These are phyloP conservation scores for Hyaena hyaena DNA, from an alignment of 2,113 vertebrate genomes.

Conservation along the genomic window DNA sequence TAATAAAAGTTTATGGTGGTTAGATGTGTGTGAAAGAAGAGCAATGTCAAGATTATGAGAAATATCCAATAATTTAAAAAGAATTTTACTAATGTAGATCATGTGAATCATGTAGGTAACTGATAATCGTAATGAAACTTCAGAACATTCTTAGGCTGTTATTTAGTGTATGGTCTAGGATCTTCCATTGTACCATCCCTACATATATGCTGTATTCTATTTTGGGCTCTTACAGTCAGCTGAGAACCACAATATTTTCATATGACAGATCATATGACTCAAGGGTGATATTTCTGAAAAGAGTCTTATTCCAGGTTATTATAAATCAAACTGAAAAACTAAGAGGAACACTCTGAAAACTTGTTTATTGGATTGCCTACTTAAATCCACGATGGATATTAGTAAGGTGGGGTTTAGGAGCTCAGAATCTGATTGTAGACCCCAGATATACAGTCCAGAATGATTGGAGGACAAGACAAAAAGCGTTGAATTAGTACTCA, in stretches of 20 bases:
- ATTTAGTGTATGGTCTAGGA: neutral
- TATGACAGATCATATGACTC: neutral
- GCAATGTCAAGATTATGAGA: neutral
- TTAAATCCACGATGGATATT: neutral
- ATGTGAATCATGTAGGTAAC: neutral
- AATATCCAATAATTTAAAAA: neutral
- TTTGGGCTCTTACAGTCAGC: neutral
- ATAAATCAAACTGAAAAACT: neutral
- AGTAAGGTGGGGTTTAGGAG: neutral
- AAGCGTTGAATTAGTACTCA: neutral
- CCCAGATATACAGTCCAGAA: neutral
- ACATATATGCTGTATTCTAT: neutral
- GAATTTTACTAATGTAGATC: neutral
- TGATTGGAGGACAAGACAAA: neutral
- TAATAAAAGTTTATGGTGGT: neutral
- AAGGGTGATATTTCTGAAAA: neutral
- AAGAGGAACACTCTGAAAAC: neutral
- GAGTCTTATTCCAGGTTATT: neutral
- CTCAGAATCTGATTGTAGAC: neutral
- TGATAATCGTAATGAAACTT: neutral
- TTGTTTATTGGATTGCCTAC: neutral
- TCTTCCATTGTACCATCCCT: neutral
- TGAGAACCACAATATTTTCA: neutral
- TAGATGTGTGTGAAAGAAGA: neutral
- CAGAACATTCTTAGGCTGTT: neutral